Evolutionary conservation across 1,140 invertebrate species (phyloP).

Genomic region (Atta cephalotes): DNA sequence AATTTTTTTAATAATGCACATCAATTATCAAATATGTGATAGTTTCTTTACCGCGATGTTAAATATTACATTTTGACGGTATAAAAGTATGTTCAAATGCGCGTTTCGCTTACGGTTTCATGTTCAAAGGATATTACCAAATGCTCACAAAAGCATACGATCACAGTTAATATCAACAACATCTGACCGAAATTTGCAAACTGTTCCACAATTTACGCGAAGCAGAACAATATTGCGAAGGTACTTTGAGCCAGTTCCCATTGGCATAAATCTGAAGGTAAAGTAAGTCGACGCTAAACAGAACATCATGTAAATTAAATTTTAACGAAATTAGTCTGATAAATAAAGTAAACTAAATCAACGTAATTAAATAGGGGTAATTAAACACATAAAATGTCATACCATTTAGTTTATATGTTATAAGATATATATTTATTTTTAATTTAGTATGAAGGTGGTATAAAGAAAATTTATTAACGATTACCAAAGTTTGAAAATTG

Average conservation of each 20-base stretch:
- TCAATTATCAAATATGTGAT: neutral
- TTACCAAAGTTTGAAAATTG: too few relatives aligned
- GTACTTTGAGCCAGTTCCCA: neutral
- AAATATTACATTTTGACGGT: neutral
- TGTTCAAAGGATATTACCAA: constrained; percentile 20
- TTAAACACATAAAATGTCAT: too few relatives aligned
- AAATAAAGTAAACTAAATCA: neutral
- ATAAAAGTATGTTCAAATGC: neutral
- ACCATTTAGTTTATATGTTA: too few relatives aligned
- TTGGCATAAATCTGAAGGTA: neutral
- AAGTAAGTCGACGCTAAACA: neutral
- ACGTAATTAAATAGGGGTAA: neutral
- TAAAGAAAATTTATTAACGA: too few relatives aligned
- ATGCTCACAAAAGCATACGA: neutral
- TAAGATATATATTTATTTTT: too few relatives aligned
- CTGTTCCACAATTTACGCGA: neutral
- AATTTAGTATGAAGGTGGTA: too few relatives aligned
- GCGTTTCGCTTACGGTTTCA: neutral
- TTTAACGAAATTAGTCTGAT: neutral
- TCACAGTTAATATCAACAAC: constrained; percentile 53
- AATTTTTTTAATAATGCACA: neutral
- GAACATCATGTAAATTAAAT: neutral
- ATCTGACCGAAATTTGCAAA: constrained; percentile 48
- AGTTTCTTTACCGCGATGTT: neutral
- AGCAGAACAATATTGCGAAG: neutral